These are phyloP conservation scores for Heterocephalus glaber DNA, from an alignment of 2,113 vertebrate species.

Conservation along the genomic window DNA sequence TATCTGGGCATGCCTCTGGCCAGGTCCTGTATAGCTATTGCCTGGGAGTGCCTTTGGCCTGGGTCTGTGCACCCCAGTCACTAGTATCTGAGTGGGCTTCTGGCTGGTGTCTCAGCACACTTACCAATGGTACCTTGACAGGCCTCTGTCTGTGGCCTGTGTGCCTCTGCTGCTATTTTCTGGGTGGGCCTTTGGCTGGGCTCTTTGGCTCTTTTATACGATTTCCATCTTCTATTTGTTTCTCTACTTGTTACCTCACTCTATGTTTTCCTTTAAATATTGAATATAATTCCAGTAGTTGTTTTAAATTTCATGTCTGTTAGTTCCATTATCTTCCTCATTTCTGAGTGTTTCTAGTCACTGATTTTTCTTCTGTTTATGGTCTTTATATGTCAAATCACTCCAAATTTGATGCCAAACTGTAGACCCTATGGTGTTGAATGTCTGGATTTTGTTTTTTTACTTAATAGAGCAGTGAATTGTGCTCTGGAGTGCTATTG, in stretches of 20 bases:
- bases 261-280: background rate
- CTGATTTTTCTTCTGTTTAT: background rate
- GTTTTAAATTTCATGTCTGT: background rate
- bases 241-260: background rate
- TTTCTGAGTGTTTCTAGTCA: slow-evolving; percentile 34
- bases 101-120: no score
- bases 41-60: no score
- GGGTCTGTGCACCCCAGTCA: no score
- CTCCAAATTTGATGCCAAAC: slow-evolving; percentile 7
- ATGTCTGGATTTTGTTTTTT: background rate
- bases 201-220: background rate
- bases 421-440: background rate
- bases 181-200: no score
- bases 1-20: no score
- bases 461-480: background rate
- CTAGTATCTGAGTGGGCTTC: no score
- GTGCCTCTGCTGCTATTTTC: no score
- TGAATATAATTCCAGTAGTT: background rate
- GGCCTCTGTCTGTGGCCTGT: no score
- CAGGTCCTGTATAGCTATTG: no score
- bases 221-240: background rate
- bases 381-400: background rate
- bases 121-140: no score
- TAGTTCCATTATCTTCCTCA: background rate
- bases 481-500: background rate